phyloP scores from a whole-genome alignment of 2,797 vertebrate species.

The Crax fasciolata region DNA sequence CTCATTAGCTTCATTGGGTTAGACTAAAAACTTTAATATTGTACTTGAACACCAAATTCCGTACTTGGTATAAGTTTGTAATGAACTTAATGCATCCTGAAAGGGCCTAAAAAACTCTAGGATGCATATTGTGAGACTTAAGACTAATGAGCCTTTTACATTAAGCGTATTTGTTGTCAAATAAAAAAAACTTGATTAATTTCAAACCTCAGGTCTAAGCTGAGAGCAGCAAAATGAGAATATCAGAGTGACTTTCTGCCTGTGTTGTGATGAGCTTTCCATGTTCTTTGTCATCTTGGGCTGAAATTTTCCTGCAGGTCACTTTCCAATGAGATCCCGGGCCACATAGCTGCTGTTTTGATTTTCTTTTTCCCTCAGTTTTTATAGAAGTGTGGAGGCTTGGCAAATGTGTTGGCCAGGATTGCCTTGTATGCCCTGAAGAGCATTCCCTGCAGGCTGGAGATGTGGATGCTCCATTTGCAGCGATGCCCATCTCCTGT shows the following conservation, averaged over 20 bases:
- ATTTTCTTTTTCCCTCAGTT: not conserved
- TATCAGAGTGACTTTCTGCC: not conserved
- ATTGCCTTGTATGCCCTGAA: not conserved
- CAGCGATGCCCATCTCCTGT: not conserved
- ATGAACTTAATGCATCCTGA: not conserved
- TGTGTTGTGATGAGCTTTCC: not conserved
- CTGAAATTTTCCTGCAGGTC: not conserved
- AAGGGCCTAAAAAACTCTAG: not conserved
- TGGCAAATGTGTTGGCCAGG: not conserved
- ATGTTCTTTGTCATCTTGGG: not conserved
- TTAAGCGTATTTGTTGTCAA: not conserved
- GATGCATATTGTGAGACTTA: not conserved
- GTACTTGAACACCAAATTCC: not conserved
- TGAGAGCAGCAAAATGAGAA: not conserved
- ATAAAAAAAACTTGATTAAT: not conserved
- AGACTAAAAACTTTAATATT: not conserved
- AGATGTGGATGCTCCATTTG: not conserved
- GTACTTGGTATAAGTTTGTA: not conserved
- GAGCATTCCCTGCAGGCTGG: not conserved
- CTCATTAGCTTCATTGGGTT: not conserved
- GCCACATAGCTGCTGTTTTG: constrained; percentile 3
- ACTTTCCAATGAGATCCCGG: constrained; percentile 23
- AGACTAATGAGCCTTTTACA: not conserved
- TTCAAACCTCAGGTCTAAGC: not conserved
- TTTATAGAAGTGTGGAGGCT: not conserved